Evolutionary conservation across 2,888 invertebrate genomes (phyloP).

Genomic region (Mythimna vitellina): DNA sequence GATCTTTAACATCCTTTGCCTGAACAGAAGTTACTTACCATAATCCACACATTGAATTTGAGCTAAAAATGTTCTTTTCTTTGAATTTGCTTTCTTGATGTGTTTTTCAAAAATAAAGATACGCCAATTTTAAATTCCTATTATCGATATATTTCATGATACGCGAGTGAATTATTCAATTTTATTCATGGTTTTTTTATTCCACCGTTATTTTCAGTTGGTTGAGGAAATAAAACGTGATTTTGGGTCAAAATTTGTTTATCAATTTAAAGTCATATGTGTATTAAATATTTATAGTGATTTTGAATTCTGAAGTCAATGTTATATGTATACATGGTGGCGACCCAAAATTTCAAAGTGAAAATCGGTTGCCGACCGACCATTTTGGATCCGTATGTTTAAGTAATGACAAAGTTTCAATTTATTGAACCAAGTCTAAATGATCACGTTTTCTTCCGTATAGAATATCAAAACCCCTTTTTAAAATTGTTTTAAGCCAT

Average conservation of each 20-base stretch:
- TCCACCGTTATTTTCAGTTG: conserved; percentile 54
- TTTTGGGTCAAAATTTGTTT: conserved; percentile 56
- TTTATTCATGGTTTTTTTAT: conserved; percentile 35
- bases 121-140: conserved; percentile 18
- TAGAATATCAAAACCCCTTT: not conserved
- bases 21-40: not conserved
- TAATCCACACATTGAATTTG: not conserved
- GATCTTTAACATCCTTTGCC: not conserved
- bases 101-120: conserved; percentile 2
- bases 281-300: conserved; percentile 44
- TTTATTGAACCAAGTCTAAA: conserved; percentile 11
- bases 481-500: not conserved
- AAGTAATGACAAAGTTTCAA: conserved; percentile 34
- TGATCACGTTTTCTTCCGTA: not conserved
- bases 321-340: conserved; percentile 54
- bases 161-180: conserved; percentile 51
- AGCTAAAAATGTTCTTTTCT: not conserved
- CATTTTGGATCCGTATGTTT: conserved; percentile 39
- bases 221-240: conserved; percentile 36
- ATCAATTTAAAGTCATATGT: conserved; percentile 37
- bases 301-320: conserved; percentile 58
- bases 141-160: conserved; percentile 15
- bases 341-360: conserved; percentile 43
- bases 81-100: conserved; percentile 6
- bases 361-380: not conserved